Evolutionary conservation across 2,888 invertebrate genomes (phyloP).

Genomic region (Exocentrus adspersus): DNA sequence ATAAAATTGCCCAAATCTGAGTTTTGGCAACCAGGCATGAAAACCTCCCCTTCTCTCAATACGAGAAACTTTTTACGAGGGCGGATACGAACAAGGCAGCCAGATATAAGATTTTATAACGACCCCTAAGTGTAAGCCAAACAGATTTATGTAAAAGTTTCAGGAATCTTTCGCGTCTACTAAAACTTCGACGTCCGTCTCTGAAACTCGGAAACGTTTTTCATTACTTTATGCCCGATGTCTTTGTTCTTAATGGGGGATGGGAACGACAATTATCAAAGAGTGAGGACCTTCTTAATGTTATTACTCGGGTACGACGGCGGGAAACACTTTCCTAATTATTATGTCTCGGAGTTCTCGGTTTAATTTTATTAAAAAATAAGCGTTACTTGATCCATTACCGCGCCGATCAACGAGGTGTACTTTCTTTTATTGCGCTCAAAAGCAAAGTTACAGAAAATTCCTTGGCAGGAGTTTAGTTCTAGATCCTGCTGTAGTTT

Average conservation of each 20-base stretch:
- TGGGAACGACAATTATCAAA: conserved; percentile 6
- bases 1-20: no score
- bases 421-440: no score
- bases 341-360: not conserved
- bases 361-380: no score
- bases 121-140: not conserved
- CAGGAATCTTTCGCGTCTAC: not conserved
- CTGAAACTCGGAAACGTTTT: not conserved
- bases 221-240: conserved; percentile 9
- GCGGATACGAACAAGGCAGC: no score
- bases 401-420: no score
- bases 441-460: no score
- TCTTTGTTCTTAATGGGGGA: conserved; percentile 3
- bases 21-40: not conserved
- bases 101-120: not conserved
- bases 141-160: not conserved
- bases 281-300: not conserved
- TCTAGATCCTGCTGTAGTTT: no score
- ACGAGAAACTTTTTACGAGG: no score
- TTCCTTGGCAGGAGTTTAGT: no score
- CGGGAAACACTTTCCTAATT: conserved; percentile 1
- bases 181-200: no score
- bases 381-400: no score
- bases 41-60: not conserved
- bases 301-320: not conserved